phyloP scores from a whole-genome alignment of 2,797 vertebrate species.

The Schizopygopsis pylzovi region DNA sequence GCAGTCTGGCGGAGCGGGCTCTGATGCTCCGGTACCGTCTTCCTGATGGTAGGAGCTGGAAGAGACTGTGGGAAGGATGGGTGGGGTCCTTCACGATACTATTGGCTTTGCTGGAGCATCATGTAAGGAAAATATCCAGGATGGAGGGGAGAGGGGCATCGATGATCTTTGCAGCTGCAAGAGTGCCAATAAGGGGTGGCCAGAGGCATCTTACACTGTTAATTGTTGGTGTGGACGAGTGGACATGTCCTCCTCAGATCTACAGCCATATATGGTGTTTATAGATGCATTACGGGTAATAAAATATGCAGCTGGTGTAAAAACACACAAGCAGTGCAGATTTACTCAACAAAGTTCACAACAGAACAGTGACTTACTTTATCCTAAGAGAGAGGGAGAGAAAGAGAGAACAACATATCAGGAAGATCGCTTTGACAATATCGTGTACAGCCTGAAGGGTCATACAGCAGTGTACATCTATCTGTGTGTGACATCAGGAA shows the following conservation, averaged over 20 bases:
- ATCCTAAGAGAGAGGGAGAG: not conserved
- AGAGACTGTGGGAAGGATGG: too few species aligned
- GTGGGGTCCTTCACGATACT: too few species aligned
- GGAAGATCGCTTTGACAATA: slow-evolving; percentile 17
- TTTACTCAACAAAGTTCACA: not conserved
- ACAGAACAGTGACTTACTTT: not conserved
- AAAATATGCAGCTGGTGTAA: not conserved
- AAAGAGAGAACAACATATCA: slow-evolving; percentile 4
- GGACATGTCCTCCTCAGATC: not conserved
- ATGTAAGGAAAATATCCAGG: too few species aligned
- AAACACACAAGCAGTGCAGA: not conserved
- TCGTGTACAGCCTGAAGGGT: slow-evolving; percentile 38
- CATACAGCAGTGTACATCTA: slow-evolving; percentile 32
- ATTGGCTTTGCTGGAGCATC: too few species aligned
- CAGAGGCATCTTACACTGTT: not conserved
- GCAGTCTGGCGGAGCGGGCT: too few species aligned
- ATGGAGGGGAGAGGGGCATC: too few species aligned
- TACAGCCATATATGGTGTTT: not conserved
- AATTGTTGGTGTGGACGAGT: not conserved
- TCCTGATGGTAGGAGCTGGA: too few species aligned
- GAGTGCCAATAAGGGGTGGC: not conserved
- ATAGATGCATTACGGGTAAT: not conserved
- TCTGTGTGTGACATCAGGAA: slow-evolving; percentile 42
- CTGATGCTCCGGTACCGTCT: too few species aligned
- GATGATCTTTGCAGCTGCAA: too few species aligned